phyloP scores from a whole-genome alignment of 1,140 invertebrate species.

The Drosophila sproati region DNA sequence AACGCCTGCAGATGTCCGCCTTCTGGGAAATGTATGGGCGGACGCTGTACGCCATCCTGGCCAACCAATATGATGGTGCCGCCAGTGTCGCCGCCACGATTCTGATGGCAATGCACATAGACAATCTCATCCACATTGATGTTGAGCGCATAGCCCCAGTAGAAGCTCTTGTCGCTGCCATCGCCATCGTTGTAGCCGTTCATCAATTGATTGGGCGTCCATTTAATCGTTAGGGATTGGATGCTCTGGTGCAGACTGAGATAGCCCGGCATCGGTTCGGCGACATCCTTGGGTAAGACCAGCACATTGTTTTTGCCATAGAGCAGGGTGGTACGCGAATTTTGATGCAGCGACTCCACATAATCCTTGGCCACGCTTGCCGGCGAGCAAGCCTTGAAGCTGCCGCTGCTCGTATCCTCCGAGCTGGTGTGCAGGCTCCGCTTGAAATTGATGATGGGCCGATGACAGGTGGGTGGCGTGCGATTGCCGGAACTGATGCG shows the following conservation, averaged over 20 bases:
- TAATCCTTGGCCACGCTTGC: constrained; percentile 93
- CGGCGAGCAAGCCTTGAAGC: constrained; percentile 85
- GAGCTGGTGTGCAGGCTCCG: constrained; percentile 88
- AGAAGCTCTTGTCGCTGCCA: constrained; percentile 90
- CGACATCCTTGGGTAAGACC: constrained; percentile 93
- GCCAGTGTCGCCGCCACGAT: constrained; percentile 88
- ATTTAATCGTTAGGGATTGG: constrained; percentile 90
- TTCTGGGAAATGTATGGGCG: constrained; percentile 96
- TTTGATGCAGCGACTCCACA: constrained; percentile 97
- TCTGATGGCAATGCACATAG: constrained; percentile 97
- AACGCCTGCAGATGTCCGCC: constrained; percentile 95
- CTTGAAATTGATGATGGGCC: constrained; percentile 91
- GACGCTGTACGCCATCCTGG: constrained; percentile 96
- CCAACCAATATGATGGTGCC: constrained; percentile 96
- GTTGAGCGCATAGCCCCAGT: constrained; percentile 96
- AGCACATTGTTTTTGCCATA: constrained; percentile 98
- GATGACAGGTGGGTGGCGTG: constrained; percentile 89
- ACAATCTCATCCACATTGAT: constrained; percentile 95
- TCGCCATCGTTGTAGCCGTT: constrained; percentile 91
- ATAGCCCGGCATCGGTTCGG: constrained; percentile 94
- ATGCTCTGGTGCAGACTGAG: constrained; percentile 94
- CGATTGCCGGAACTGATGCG: constrained; percentile 91
- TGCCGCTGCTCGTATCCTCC: constrained; percentile 86
- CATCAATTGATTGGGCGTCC: constrained; percentile 97
- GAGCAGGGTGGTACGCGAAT: constrained; percentile 93